Percentiles rank a stretch among this genome's conserved stretches.
phyloP scores from a whole-genome alignment of 2,888 invertebrate species.

The Pheosia gnoma region DNA sequence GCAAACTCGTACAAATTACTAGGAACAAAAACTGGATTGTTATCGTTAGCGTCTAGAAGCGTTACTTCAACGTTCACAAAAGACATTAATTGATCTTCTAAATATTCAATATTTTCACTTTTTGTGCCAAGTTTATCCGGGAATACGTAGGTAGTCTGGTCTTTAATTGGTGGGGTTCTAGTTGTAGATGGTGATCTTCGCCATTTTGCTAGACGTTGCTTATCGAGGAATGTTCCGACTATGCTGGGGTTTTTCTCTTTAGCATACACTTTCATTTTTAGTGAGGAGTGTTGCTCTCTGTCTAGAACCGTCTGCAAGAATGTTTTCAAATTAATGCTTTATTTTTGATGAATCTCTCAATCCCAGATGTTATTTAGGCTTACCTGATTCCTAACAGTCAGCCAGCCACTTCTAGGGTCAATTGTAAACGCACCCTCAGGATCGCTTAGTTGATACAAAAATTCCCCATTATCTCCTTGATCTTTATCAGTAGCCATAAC shows the following conservation, averaged over 20 bases:
- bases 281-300: conserved; percentile 88
- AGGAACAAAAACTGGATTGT: conserved; percentile 93
- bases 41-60: conserved; percentile 95
- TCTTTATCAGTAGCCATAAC: conserved; percentile 92
- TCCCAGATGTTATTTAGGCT: not conserved
- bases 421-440: conserved; percentile 91
- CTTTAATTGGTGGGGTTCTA: conserved; percentile 51
- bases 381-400: conserved; percentile 90
- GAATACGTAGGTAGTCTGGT: conserved; percentile 77
- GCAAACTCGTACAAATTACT: conserved; percentile 92
- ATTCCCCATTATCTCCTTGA: conserved; percentile 94
- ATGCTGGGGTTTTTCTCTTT: conserved; percentile 90
- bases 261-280: conserved; percentile 91
- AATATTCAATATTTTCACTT: conserved; percentile 72
- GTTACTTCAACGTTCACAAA: conserved; percentile 91
- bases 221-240: conserved; percentile 79
- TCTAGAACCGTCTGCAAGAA: conserved; percentile 87
- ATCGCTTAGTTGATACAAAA: conserved; percentile 90
- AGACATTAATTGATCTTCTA: conserved; percentile 76
- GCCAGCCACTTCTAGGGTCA: conserved; percentile 92
- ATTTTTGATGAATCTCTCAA: not conserved
- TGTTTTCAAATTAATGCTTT: not conserved
- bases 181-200: conserved; percentile 58
- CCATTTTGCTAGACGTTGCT: conserved; percentile 72
- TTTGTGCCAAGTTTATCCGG: conserved; percentile 73